Base-by-base conservation (phyloP, 2,888 invertebrate species). In the Micoletzkya japonica region DNA sequence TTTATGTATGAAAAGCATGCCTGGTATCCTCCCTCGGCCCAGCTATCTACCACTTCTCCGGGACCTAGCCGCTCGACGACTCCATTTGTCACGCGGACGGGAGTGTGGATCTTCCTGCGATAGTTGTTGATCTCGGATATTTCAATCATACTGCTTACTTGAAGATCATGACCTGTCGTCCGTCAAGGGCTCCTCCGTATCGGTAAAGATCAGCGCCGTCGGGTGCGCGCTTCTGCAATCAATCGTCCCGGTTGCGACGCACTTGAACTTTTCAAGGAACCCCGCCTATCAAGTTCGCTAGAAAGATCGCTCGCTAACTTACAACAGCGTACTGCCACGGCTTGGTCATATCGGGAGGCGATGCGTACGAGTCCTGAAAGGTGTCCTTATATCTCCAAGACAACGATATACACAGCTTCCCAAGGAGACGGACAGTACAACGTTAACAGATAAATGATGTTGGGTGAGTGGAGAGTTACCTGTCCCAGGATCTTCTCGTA, bases 1-100 rank as follows among this genome's bases (percentile, higher is more conserved):
- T n/a, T n/a, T n/a, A n/a, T n/a, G n/a, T n/a, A n/a, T n/a, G n/a
- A n/a, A n/a, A n/a, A n/a, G 24, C 39, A 20, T 59, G 44, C 59
- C 59, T 26, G 24, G 14, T 59, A 59, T 39, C 59, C 59, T 37
- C 59, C 59, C 28, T 59, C 59, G 20, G 59, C 59, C 59, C 59
- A 59, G n/a, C 37, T 59, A 37, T 59, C 37, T 26, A 59, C 26
- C 1, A 28, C 3, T 26, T 37, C 17, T 14, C 26, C 59, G 1
- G 20, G 28, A 34, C 59, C 59, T 1, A 39, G 1, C 28, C 26
- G 37, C 59, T 59, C 59, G 2, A 39, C 14, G 14, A 39, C 39
- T 39, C 59, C 59, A 59, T 59, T 24, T 28, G 37, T 39, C 14
- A 39, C 20, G 14, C 39, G 6, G 6, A 59, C 59, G 26, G 59